Conservation (phyloP, 2,113 vertebrate species). For the Smithornis capensis region DNA sequence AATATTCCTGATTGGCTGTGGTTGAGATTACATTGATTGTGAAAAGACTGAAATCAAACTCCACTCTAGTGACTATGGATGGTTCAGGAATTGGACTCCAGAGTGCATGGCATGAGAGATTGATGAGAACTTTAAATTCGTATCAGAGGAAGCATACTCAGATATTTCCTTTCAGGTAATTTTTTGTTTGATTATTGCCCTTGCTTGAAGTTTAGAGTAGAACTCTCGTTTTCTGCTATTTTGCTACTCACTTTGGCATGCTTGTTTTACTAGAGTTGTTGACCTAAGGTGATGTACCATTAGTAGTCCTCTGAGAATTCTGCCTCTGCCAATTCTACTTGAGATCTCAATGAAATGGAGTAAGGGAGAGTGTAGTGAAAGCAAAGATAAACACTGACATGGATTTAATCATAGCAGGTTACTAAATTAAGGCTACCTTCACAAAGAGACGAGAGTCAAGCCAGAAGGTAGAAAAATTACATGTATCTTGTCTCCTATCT, state of each 20-base stretch:
- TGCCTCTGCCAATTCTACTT: not conserved
- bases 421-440: not conserved
- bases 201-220: not conserved
- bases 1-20: not conserved
- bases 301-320: not conserved
- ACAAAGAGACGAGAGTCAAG: not conserved
- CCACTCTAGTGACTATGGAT: not conserved
- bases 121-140: not conserved
- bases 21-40: not conserved
- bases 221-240: not conserved
- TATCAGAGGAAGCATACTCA: not conserved
- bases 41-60: not conserved
- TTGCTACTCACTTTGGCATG: not conserved
- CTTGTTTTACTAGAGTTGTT: not conserved
- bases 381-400: not conserved
- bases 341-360: not conserved
- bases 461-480: not conserved
- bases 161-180: not conserved
- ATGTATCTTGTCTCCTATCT: not conserved
- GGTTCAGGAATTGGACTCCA: not conserved
- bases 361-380: not conserved
- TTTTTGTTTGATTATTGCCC: not conserved
- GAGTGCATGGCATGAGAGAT: not conserved
- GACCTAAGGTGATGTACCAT: not conserved
- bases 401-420: not conserved